A percentile compares a stretch with the other conserved stretches of the same genome.
These are phyloP conservation scores for Parnassius orleans DNA, from an alignment of 2,888 invertebrate species.

Conservation along the genomic window DNA sequence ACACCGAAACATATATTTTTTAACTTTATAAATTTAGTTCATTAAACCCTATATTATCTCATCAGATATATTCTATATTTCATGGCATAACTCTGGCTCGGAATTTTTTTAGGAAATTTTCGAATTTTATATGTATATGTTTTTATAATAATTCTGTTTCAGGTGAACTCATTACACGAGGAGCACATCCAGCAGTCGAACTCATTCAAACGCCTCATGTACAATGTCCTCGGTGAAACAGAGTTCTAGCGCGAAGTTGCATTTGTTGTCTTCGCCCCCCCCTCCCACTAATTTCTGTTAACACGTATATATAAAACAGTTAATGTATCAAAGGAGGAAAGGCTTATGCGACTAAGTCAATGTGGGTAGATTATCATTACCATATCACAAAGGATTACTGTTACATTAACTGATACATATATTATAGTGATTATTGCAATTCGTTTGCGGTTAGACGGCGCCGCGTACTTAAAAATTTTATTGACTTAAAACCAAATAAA, in stretches of 20 bases:
- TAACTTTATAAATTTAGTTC: too few relatives aligned
- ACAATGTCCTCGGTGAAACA: constrained; percentile 91
- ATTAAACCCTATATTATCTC: too few relatives aligned
- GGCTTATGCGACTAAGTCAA: too few relatives aligned
- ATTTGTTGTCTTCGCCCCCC: not conserved
- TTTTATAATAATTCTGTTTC: constrained; percentile 37
- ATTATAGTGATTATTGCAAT: constrained; percentile 6
- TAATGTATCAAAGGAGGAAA: constrained; percentile 3
- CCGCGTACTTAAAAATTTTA: constrained; percentile 47
- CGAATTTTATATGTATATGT: too few relatives aligned
- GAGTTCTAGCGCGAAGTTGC: constrained; percentile 74
- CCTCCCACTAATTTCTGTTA: not conserved
- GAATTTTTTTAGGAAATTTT: too few relatives aligned
- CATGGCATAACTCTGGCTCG: too few relatives aligned
- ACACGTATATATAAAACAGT: constrained; percentile 10
- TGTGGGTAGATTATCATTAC: too few relatives aligned
- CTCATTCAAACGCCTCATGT: constrained; percentile 95
- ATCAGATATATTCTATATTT: too few relatives aligned
- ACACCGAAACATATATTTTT: too few relatives aligned
- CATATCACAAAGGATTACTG: too few relatives aligned
- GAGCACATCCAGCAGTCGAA: constrained; percentile 95
- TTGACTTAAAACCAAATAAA: constrained; percentile 62
- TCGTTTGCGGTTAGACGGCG: constrained; percentile 42
- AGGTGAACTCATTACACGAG: constrained; percentile 86
- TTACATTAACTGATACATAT: constrained; percentile 12